Evolutionary conservation across 2,888 invertebrate genomes (phyloP), one percentile per base, ranked within the genome.

Genomic region (Prosopocoilus inquinatus): DNA sequence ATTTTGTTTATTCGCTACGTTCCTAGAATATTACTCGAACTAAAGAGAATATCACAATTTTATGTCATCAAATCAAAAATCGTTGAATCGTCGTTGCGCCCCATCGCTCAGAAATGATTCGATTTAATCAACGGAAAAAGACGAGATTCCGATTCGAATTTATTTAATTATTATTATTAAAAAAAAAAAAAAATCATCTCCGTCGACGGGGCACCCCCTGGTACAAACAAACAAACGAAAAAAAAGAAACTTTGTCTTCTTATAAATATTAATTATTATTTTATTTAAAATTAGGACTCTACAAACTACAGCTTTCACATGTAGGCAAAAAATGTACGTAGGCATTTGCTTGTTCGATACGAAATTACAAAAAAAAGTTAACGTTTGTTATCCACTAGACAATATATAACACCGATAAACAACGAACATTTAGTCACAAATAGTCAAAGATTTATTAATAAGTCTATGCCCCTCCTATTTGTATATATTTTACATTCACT

Each of bases 401-500:
- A 51, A 50, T 53, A 58, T 57, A 51, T 49, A 57, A 63, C 59
- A 64, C 56, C 50, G 60, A 63, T 57, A 56, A 61, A 62, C 56
- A 57, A 55, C 54, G 47, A 62, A 60, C 62, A 62, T 53, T 54
- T 50, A 60, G 58, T 57, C 51, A 34, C 52, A 47, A 54, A 54
- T 36, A 64, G 47, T 61, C 56, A 62, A 61, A 53, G 50, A 55
- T 55, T 64, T 50, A 62, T 67, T 65, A 28, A 28, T 28, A 75
- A 75, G 75, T 75, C 75, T 76, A 75, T 75, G 75, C 73, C 76
- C 75, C 75, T 75, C 76, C 75, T 75, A 70, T 53, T 53, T 53
- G 36, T 47, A 47, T 53, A 53, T 47, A 53, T 52, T 52, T 56
- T 44, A 16, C 45, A 15, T 47, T 53, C 34, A 44, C 44, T 35